phyloP scores from a whole-genome alignment of 2,888 invertebrate genomes.

The Drosophila borborema region DNA sequence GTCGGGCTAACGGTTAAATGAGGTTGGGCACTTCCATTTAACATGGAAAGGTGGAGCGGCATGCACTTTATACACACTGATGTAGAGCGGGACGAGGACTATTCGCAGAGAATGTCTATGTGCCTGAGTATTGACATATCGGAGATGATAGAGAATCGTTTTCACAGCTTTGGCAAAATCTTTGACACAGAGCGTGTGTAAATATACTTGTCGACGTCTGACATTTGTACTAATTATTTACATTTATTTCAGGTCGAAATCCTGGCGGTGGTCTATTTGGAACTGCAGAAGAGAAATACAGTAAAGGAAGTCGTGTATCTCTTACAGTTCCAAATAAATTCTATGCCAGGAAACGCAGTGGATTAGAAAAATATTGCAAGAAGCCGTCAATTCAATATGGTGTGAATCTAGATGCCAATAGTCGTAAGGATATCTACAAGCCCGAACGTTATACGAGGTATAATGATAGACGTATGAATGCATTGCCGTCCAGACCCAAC shows the following conservation, averaged over 20 bases:
- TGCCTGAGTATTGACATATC: conserved; percentile 54
- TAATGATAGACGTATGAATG: not conserved
- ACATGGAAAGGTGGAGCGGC: conserved; percentile 37
- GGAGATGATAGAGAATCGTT: conserved; percentile 16
- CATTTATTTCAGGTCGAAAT: conserved; percentile 39
- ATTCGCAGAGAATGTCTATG: conserved; percentile 44
- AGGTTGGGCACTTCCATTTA: conserved; percentile 6
- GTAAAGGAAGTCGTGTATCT: conserved; percentile 15
- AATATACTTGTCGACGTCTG: not conserved
- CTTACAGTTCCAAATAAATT: conserved; percentile 48
- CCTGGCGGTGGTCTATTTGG: conserved; percentile 49
- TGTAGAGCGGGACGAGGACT: conserved; percentile 23
- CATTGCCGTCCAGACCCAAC: not conserved
- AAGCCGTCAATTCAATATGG: not conserved
- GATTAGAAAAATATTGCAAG: conserved; percentile 1
- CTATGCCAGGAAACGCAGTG: conserved; percentile 18
- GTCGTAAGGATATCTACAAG: not conserved
- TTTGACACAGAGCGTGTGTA: conserved; percentile 27
- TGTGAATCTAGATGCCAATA: not conserved
- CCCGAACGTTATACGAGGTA: not conserved
- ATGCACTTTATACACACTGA: conserved; percentile 15
- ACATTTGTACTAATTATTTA: not conserved
- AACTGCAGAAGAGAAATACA: conserved; percentile 14
- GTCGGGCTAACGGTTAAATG: conserved; percentile 1
- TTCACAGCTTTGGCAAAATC: not conserved